A percentile compares a stretch with the other conserved stretches of the same genome.
These are phyloP conservation scores for Dryas iulia DNA, from an alignment of 1,140 invertebrate genomes.

Conservation along the genomic window DNA sequence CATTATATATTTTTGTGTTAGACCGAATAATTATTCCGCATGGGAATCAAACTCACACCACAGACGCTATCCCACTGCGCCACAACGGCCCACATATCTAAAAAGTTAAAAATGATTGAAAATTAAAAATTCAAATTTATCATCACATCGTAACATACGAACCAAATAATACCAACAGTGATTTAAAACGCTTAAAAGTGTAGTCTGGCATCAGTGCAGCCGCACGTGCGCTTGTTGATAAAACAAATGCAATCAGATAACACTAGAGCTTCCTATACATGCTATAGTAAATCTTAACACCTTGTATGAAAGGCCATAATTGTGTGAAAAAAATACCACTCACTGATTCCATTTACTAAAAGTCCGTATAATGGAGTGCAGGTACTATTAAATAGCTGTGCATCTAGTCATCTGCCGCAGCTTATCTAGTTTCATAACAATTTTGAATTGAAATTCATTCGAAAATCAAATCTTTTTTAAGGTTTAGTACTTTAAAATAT, in stretches of 20 bases:
- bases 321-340: background rate
- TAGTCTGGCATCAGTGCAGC: slow-evolving; percentile 20
- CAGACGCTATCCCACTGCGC: no score
- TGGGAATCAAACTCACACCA: no score
- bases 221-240: slow-evolving; percentile 37
- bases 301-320: background rate
- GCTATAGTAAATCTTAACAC: slow-evolving; percentile 6
- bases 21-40: no score
- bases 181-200: slow-evolving; percentile 9
- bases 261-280: slow-evolving; percentile 8
- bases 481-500: no score
- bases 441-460: no score
- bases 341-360: background rate
- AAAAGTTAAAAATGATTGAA: no score
- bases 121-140: no score
- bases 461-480: no score
- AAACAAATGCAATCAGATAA: slow-evolving; percentile 33
- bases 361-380: background rate
- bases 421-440: background rate
- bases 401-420: background rate
- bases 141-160: no score
- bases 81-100: no score
- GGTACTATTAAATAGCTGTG: background rate
- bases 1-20: no score
- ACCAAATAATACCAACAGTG: no score